These are phyloP conservation scores for Drosophila nigritarsus DNA, from an alignment of 2,888 invertebrate species.

Conservation along the genomic window DNA sequence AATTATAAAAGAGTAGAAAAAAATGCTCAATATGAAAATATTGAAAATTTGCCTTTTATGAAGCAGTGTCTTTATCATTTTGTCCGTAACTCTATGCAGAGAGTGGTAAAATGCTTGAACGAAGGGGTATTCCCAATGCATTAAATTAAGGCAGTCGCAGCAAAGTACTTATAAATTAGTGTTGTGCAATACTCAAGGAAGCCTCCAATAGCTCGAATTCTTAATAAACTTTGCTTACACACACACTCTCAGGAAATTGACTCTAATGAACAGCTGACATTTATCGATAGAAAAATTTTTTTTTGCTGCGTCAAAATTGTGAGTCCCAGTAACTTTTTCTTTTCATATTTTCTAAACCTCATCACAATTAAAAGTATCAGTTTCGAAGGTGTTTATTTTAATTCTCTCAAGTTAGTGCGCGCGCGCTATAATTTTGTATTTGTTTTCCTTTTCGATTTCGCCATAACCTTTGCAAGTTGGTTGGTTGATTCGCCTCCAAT, in stretches of 20 bases:
- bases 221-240: neutral
- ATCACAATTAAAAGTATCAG: neutral
- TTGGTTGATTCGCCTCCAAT: constrained; percentile 34
- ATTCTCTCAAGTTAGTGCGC: constrained; percentile 11
- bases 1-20: neutral
- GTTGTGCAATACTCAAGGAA: neutral
- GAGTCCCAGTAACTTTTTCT: neutral
- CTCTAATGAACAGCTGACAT: constrained; percentile 43
- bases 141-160: neutral
- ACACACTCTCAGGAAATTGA: neutral
- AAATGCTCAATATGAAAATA: neutral
- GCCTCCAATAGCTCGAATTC: neutral
- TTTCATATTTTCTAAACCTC: neutral
- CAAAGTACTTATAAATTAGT: neutral
- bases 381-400: neutral
- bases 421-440: constrained; percentile 10
- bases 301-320: neutral
- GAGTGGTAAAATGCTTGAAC: neutral
- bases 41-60: neutral
- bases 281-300: constrained; percentile 45
- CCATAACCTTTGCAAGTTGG: constrained; percentile 18
- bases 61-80: neutral
- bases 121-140: neutral
- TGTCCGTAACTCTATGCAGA: too few relatives aligned
- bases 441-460: constrained; percentile 10